A percentile compares a stretch with the other conserved stretches of the same genome.
These are phyloP conservation scores for Sinodicranocentrus sp. DNA, from an alignment of 2,888 invertebrate genomes.

Conservation along the genomic window DNA sequence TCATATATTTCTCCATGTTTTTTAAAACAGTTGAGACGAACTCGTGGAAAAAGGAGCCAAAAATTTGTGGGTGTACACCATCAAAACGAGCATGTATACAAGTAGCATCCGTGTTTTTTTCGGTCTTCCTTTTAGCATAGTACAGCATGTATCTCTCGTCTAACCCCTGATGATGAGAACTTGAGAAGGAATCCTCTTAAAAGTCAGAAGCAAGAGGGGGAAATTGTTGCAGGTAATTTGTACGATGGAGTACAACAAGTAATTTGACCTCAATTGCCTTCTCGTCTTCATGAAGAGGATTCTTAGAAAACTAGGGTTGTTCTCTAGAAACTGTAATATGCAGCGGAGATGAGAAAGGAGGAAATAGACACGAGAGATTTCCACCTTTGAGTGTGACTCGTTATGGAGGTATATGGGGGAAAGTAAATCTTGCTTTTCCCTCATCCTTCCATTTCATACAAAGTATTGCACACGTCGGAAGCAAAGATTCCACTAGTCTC, in stretches of 20 bases:
- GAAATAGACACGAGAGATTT: background rate
- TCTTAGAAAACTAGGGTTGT: background rate
- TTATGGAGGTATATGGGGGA: background rate
- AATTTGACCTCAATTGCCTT: constrained; percentile 70
- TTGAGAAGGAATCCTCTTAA: background rate
- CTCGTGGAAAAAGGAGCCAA: too few species aligned
- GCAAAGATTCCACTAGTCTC: too few species aligned
- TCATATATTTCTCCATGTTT: too few species aligned
- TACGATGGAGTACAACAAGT: constrained; percentile 54
- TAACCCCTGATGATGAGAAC: too few species aligned
- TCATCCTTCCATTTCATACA: too few species aligned
- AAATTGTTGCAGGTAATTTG: constrained; percentile 33
- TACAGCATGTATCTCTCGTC: too few species aligned
- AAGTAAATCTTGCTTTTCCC: constrained; percentile 7
- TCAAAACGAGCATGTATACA: too few species aligned
- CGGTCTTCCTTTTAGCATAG: too few species aligned
- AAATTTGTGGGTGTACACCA: too few species aligned
- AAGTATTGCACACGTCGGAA: too few species aligned
- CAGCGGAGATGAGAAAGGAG: background rate
- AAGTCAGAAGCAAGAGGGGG: constrained; percentile 14
- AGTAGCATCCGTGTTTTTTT: too few species aligned
- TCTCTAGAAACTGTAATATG: background rate
- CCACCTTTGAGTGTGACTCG: background rate
- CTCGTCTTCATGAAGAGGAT: background rate
- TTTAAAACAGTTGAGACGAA: too few species aligned